These are phyloP conservation scores for Eretmocerus hayati DNA, from an alignment of 2,888 invertebrate species.

Conservation along the genomic window DNA sequence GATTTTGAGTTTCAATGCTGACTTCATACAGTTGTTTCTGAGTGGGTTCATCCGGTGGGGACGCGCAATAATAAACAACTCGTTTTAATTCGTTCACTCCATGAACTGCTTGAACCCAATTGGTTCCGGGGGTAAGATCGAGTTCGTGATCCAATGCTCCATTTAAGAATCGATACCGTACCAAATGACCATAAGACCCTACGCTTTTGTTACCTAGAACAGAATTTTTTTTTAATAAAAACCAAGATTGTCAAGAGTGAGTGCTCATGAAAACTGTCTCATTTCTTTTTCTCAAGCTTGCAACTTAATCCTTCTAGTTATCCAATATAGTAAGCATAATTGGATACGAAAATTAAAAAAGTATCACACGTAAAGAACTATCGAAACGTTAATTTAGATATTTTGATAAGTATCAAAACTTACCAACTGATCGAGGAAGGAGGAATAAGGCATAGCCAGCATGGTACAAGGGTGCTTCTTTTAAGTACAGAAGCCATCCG, in stretches of 20 bases:
- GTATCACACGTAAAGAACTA: too few relatives aligned
- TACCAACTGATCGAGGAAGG: conserved; percentile 28
- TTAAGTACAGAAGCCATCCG: conserved; percentile 61
- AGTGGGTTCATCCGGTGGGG: conserved; percentile 58
- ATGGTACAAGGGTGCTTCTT: conserved; percentile 53
- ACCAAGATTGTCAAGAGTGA: too few relatives aligned
- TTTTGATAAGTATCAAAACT: neutral
- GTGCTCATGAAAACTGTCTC: too few relatives aligned
- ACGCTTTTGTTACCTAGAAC: conserved; percentile 13
- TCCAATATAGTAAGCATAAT: too few relatives aligned
- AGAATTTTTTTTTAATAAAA: too few relatives aligned
- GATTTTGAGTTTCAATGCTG: conserved; percentile 45
- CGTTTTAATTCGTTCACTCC: conserved; percentile 27
- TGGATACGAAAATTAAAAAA: too few relatives aligned
- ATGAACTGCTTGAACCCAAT: conserved; percentile 29
- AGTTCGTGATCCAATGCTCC: conserved; percentile 24
- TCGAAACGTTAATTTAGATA: too few relatives aligned
- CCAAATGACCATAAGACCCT: conserved; percentile 41
- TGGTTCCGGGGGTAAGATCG: conserved; percentile 33
- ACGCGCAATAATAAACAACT: conserved; percentile 62
- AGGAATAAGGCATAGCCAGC: conserved; percentile 47
- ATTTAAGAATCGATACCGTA: conserved; percentile 25
- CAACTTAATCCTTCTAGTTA: too few relatives aligned
- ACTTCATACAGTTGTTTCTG: conserved; percentile 59
- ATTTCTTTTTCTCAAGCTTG: too few relatives aligned